Base-by-base conservation (phyloP, 2,797 vertebrate genomes). In the Channallabes apus region DNA sequence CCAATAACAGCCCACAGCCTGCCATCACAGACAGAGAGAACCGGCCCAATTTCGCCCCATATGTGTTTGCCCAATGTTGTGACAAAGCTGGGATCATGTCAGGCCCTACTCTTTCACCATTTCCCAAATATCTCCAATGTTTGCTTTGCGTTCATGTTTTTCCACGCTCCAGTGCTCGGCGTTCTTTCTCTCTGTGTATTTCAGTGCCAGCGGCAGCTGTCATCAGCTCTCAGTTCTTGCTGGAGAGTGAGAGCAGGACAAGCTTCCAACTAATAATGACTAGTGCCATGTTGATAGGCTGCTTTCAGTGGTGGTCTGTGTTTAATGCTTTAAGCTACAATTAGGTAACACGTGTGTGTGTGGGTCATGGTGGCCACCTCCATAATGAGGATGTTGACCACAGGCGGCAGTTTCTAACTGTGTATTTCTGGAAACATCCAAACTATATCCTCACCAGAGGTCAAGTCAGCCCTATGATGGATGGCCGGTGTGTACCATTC, bases 161-260 rank as follows among this genome's bases (percentile, higher is more conserved):
- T 59, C 68, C 72, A 4, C 8, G 89, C 78, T 91, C 86, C 87
- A 83, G 90, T 85, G 87, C 85, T 51, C 11, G 75, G 76, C 5
- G 2, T 27, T 71, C 3, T 35, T n/a, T 91, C 88, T 89, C 91
- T 88, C 88, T 88, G 83, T 83, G 64, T 54, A 82, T 86, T 91
- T 88, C 93, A 90, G 91, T 94, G 91, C 91, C 90, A 89, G 87
- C 81, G 11, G 86, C 89, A 87, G 88, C 92, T 87, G 88, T 90
- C 87, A 85, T 82, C 80, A 69, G 62, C 75, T 89, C 78, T 80
- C 86, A 84, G 68, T 38, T 85, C 58, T 84, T 84, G 83, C 87
- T 67, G 69, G 85, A 83, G 86, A 75, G 41, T 69, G 76, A 84
- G 81, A 80, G 73, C 80, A 75, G 87, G 86, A 84, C 90, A 91